Conservation (phyloP, 2,888 invertebrate genomes). For the Volucella inanis region DNA sequence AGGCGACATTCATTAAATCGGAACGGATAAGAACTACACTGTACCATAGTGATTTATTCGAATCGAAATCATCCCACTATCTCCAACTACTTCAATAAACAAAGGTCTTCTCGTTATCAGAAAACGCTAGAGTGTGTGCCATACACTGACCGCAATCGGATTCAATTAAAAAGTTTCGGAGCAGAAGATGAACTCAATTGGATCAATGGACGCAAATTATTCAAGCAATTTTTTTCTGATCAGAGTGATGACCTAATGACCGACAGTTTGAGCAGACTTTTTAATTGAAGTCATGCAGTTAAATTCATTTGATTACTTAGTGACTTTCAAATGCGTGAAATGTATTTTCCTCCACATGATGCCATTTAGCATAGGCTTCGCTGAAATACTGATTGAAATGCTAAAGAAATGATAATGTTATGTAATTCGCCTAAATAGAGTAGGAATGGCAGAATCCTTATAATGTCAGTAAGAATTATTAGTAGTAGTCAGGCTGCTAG, state of each 20-base stretch:
- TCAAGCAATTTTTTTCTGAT: not conserved
- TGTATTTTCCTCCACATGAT: too few species aligned
- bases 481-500: too few species aligned
- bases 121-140: not conserved
- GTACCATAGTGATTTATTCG: not conserved
- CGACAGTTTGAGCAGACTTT: too few species aligned
- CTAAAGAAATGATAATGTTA: too few species aligned
- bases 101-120: not conserved
- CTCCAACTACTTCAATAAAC: not conserved
- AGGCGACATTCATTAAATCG: conserved; percentile 24
- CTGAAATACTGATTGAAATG: too few species aligned
- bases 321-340: not conserved
- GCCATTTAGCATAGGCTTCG: too few species aligned
- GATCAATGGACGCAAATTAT: not conserved
- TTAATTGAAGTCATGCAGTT: too few species aligned
- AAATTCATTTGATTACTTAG: not conserved
- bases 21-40: conserved; percentile 28
- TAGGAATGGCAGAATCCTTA: too few species aligned
- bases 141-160: conserved; percentile 17
- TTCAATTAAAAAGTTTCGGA: conserved; percentile 15
- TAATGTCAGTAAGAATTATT: too few species aligned
- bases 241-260: too few species aligned
- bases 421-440: too few species aligned
- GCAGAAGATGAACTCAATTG: conserved; percentile 7
- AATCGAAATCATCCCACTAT: not conserved